Base-by-base conservation (phyloP, 2,888 invertebrate genomes). In the Drosophila prolongata region DNA sequence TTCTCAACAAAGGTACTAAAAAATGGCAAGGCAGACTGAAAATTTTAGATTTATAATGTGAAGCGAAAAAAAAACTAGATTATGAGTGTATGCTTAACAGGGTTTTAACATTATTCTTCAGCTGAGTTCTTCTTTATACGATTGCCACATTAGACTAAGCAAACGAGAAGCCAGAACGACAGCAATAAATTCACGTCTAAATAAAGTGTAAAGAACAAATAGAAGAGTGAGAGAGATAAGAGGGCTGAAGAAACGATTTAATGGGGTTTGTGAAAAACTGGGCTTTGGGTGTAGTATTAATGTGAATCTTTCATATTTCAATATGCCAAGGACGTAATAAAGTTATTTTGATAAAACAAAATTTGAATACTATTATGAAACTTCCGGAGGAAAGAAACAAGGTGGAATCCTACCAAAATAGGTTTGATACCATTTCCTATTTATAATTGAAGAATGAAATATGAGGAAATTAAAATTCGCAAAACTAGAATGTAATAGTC, bases 151-250 rank as follows among this genome's bases (percentile, higher is more conserved):
- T 78, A 75, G 77, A 75, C 75, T 79, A 69, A 70, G 70, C 52
- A 83, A 83, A 85, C 64, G 75, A 34, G 43, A 24, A 24, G 54
- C 47, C 14, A 43, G 42, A 62, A 64, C 71, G 42, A 71, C 55
- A 44, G 74, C 30, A 43, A 86, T 86, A 87, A 89, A 87, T 87
- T 89, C 75, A 87, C 78, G 80, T 89, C 87, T 83, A 87, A 87
- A 87, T 79, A 87, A 89, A 87, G 87, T 87, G 89, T 87, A 87
- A 87, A 87, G 70, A 83, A 86, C 67, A 87, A 86, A 86, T 78
- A 84, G 47, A 68, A 79, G 44, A 68, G 56, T 74, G 72, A 71
- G 69, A 54, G 58, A 65, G 78, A 72, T 70, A 69, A 87, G 85
- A 60, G 69, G 14, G 10, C 50, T 40, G 44, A 65, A 65, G 62